phyloP scores from a whole-genome alignment of 2,797 vertebrate genomes.

The Microcaecilia unicolor region DNA sequence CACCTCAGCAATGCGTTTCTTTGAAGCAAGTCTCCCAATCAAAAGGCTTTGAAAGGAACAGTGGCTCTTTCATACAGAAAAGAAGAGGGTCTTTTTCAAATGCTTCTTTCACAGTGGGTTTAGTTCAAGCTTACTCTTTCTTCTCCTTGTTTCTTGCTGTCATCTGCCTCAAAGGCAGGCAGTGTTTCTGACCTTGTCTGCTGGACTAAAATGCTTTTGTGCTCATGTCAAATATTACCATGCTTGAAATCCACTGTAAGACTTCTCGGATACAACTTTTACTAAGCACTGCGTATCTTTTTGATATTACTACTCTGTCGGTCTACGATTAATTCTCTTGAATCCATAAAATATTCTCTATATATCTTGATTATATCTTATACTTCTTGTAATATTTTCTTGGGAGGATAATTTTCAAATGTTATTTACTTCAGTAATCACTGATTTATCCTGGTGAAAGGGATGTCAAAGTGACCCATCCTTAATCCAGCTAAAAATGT shows the following conservation, averaged over 20 bases:
- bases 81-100: slow-evolving; percentile 14
- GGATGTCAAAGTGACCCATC: too few species aligned
- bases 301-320: too few species aligned
- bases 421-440: too few species aligned
- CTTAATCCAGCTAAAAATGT: too few species aligned
- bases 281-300: too few species aligned
- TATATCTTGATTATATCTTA: too few species aligned
- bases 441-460: too few species aligned
- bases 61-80: slow-evolving; percentile 37
- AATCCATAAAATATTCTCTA: too few species aligned
- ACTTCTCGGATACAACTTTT: too few species aligned
- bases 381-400: too few species aligned
- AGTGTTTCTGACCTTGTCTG: not conserved
- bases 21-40: slow-evolving; percentile 21
- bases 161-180: slow-evolving; percentile 22
- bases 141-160: not conserved
- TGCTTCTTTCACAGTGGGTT: slow-evolving; percentile 20
- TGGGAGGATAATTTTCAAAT: too few species aligned
- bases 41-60: slow-evolving; percentile 31
- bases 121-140: slow-evolving; percentile 17
- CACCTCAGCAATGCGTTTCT: slow-evolving; percentile 29
- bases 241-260: not conserved
- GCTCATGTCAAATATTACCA: not conserved
- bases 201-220: slow-evolving; percentile 1
- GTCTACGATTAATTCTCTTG: too few species aligned